These are phyloP conservation scores for Coelopa pilipes DNA, from an alignment of 2,888 invertebrate genomes.

Conservation along the genomic window DNA sequence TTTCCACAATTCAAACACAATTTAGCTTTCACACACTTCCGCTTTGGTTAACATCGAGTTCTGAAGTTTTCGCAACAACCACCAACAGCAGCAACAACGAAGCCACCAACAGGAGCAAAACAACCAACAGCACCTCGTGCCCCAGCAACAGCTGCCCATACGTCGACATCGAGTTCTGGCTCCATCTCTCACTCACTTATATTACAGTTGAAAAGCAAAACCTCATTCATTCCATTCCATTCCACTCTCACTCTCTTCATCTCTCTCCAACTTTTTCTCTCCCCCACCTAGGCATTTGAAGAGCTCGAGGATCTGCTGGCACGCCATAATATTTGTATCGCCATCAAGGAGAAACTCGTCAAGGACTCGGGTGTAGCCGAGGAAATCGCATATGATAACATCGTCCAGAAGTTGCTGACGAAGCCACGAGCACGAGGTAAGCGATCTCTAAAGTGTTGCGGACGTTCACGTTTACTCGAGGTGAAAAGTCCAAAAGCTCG, in stretches of 20 bases:
- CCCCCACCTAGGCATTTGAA: conserved; percentile 82
- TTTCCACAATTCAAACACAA: conserved; percentile 8
- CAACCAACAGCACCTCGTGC: no score
- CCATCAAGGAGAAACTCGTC: conserved; percentile 91
- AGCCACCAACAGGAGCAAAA: no score
- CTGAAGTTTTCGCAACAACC: no score
- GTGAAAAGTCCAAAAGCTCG: no score
- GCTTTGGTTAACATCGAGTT: no score
- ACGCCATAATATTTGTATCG: conserved; percentile 89
- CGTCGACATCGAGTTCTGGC: no score
- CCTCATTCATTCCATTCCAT: no score
- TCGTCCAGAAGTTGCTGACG: conserved; percentile 84
- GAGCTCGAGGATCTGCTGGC: conserved; percentile 89
- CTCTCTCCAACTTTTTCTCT: conserved; percentile 15
- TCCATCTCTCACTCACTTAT: no score
- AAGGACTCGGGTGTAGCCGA: conserved; percentile 96
- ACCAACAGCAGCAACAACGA: neutral
- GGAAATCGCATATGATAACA: conserved; percentile 86
- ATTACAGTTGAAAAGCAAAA: no score
- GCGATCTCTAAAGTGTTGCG: conserved; percentile 49
- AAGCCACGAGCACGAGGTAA: conserved; percentile 91
- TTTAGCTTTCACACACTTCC: neutral
- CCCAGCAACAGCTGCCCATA: no score
- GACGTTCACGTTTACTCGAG: no score
- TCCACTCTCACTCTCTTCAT: no score